Base-by-base conservation (phyloP, 1,140 invertebrate genomes). In the Diorhabda carinulata region DNA sequence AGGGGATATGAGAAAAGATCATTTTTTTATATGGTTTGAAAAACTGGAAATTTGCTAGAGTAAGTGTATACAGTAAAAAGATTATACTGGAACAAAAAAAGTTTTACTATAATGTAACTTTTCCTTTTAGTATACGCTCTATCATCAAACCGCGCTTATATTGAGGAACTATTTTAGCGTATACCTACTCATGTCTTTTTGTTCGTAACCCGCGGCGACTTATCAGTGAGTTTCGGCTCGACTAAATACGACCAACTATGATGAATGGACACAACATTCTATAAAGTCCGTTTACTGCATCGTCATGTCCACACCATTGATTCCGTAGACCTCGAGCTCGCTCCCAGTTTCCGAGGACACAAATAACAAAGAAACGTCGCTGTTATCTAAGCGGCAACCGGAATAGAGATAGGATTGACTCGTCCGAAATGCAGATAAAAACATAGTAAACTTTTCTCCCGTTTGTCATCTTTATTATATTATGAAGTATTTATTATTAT, bases 281-380 rank as follows among this genome's bases (percentile, higher is more conserved):
- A 61, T 47, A 61, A 61, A 62, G 64, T 66, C 65, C 64, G 69
- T 58, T 66, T 70, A 64, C 58, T 71, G 70, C 66, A 68, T 57
- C 70, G 70, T 71, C 70, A 71, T 71, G 70, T 71, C 70, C 70
- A 71, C 66, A 64, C 70, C 70, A 71, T 71, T 71, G 70, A 71
- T 61, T 68, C 57, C 57, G 61, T 52, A 25, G 56, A 47, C 60
- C 61, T 41, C 25, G 59, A 43, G 42, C 40, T 41, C 42, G 25
- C 25, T 61, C 59, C 25, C 59, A 8, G 59, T 6, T 40, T 41
- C 59, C 59, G n/a, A n/a, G 47, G 47, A 52, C 6, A 4, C 47
- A n/a, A 52, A 4, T 4, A 41, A 62, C 61, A 62, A 62, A 62
- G 69, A 61, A 43, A 64, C 43, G 64, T 41, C 45, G 52, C 61